phyloP scores from a whole-genome alignment of 2,113 vertebrate species.

The Eubucco bourcierii region DNA sequence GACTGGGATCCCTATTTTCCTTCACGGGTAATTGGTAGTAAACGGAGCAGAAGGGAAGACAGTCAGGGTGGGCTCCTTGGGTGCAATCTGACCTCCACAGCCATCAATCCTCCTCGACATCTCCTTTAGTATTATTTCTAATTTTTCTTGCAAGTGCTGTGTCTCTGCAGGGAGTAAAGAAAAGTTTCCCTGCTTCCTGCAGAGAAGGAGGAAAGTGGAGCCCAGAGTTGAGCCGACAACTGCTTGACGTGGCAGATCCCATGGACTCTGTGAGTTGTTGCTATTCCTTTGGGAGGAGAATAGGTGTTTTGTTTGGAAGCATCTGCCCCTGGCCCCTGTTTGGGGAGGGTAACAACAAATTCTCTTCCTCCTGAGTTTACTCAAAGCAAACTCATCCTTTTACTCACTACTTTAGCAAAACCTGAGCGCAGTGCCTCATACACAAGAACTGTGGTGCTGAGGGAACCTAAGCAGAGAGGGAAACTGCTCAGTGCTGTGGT shows the following conservation, averaged over 20 bases:
- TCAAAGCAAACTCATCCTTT: background rate
- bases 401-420: background rate
- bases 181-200: background rate
- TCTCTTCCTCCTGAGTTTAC: no score
- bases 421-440: background rate
- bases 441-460: background rate
- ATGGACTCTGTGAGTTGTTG: rapidly evolving
- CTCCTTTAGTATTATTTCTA: background rate
- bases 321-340: background rate
- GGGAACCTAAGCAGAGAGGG: background rate
- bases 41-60: background rate
- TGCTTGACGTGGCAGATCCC: rapidly evolving
- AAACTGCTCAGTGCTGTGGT: background rate
- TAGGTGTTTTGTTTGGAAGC: background rate
- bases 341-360: background rate
- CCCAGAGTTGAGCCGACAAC: background rate
- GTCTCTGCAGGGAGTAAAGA: background rate
- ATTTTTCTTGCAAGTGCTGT: background rate
- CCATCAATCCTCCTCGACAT: background rate
- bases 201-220: background rate
- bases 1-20: background rate
- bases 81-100: background rate
- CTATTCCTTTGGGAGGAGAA: background rate
- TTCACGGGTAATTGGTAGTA: background rate
- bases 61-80: background rate